Evolutionary conservation across 2,888 invertebrate species (phyloP).

Genomic region (Andrena minutula): DNA sequence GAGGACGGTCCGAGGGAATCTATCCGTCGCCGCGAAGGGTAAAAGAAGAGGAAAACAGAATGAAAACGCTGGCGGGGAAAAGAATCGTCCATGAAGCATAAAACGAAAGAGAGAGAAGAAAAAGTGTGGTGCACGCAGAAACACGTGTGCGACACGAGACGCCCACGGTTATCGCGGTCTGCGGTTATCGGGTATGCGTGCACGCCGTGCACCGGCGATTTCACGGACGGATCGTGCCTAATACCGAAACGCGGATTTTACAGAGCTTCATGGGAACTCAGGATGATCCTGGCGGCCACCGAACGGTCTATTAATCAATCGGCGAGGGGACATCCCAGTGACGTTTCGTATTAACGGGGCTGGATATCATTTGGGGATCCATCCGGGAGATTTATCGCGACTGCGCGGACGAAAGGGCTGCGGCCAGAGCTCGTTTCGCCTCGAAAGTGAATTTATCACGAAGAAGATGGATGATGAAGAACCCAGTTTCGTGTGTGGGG

Average conservation of each 20-base stretch:
- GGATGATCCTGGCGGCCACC: conserved; percentile 37
- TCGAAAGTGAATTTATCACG: background rate
- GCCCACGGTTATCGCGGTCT: conserved; percentile 60
- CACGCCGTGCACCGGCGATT: conserved; percentile 50
- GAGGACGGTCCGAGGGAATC: conserved; percentile 15
- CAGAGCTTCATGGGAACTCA: conserved; percentile 59
- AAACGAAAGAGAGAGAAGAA: too few species aligned
- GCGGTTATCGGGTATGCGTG: conserved; percentile 61
- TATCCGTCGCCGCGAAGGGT: background rate
- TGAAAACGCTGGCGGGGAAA: background rate
- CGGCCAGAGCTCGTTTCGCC: background rate
- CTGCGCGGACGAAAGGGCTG: conserved; percentile 1
- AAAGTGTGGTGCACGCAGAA: conserved; percentile 1
- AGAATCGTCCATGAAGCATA: background rate
- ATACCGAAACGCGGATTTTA: conserved; percentile 68
- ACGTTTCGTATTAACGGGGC: conserved; percentile 19
- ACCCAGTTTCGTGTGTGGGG: background rate
- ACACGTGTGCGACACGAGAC: conserved; percentile 47
- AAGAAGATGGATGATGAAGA: background rate
- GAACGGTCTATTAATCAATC: conserved; percentile 63
- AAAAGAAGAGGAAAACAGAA: background rate
- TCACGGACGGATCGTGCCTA: conserved; percentile 55
- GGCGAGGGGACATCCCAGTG: background rate
- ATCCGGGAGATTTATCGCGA: conserved; percentile 20
- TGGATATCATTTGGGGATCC: conserved; percentile 24